These are phyloP conservation scores for Yoshiicerus persimilis DNA, from an alignment of 1,140 invertebrate genomes.

Conservation along the genomic window DNA sequence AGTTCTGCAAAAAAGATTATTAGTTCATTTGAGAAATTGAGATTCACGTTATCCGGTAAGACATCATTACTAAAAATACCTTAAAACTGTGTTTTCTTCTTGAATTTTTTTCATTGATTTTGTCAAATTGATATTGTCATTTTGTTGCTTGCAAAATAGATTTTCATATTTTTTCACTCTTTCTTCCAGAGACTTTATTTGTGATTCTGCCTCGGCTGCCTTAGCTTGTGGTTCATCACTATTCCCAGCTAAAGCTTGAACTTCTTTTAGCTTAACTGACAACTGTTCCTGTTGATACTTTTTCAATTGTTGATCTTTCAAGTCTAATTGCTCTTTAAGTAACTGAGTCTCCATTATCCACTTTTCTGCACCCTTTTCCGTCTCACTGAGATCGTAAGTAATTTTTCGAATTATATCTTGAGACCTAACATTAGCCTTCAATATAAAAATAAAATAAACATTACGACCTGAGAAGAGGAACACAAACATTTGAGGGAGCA, in stretches of 20 bases:
- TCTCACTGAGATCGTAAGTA: slow-evolving; percentile 19
- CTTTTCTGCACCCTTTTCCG: slow-evolving; percentile 38
- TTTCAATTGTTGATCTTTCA: slow-evolving; percentile 29
- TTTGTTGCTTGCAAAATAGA: slow-evolving; percentile 40
- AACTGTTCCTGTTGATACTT: slow-evolving; percentile 35
- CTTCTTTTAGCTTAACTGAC: slow-evolving; percentile 27
- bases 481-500: no score
- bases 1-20: not conserved
- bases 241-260: not conserved
- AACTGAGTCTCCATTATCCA: slow-evolving; percentile 40
- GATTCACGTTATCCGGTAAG: not conserved
- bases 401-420: slow-evolving; percentile 25
- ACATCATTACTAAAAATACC: slow-evolving; percentile 11
- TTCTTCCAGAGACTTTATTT: slow-evolving; percentile 27
- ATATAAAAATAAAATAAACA: not conserved
- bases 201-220: not conserved
- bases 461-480: no score
- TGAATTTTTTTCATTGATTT: slow-evolving; percentile 21
- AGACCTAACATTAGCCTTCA: slow-evolving; percentile 13
- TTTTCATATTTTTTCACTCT: slow-evolving; percentile 42
- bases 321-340: slow-evolving; percentile 31
- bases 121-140: not conserved
- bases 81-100: slow-evolving; percentile 39
- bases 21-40: not conserved
- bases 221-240: not conserved